These are phyloP conservation scores for Cephus pygmeus DNA, from an alignment of 2,888 invertebrate genomes.

Conservation along the genomic window DNA sequence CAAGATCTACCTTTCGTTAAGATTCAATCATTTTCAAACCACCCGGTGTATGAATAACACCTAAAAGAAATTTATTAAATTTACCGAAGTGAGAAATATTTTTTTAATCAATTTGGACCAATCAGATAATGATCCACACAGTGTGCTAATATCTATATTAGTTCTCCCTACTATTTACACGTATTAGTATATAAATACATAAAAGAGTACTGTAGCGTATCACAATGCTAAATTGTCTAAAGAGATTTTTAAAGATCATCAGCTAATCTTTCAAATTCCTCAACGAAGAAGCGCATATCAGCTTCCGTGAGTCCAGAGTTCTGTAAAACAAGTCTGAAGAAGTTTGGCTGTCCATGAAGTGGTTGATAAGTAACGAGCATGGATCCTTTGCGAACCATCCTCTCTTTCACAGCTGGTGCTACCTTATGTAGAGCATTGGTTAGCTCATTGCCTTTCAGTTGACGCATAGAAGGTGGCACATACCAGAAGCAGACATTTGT, in stretches of 20 bases:
- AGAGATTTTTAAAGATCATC: conserved; percentile 70
- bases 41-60: neutral
- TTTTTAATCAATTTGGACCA: neutral
- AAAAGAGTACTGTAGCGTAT: neutral
- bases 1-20: neutral
- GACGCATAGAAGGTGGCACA: conserved; percentile 78
- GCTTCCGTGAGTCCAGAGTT: conserved; percentile 85
- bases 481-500: conserved; percentile 98
- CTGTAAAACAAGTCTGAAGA: conserved; percentile 94
- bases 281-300: conserved; percentile 89
- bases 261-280: conserved; percentile 89
- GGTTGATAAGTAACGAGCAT: conserved; percentile 98
- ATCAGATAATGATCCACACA: neutral
- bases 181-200: conserved; percentile 3
- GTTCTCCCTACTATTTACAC: neutral
- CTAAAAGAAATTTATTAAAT: neutral
- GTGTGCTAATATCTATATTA: neutral
- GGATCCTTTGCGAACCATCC: conserved; percentile 94
- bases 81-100: neutral
- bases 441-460: conserved; percentile 56
- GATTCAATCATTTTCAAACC: neutral
- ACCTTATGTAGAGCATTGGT: conserved; percentile 78
- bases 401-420: conserved; percentile 92
- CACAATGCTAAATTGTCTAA: neutral
- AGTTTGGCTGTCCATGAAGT: conserved; percentile 85